phyloP scores from a whole-genome alignment of 2,888 invertebrate genomes.

The Chymomyza fuscimana region DNA sequence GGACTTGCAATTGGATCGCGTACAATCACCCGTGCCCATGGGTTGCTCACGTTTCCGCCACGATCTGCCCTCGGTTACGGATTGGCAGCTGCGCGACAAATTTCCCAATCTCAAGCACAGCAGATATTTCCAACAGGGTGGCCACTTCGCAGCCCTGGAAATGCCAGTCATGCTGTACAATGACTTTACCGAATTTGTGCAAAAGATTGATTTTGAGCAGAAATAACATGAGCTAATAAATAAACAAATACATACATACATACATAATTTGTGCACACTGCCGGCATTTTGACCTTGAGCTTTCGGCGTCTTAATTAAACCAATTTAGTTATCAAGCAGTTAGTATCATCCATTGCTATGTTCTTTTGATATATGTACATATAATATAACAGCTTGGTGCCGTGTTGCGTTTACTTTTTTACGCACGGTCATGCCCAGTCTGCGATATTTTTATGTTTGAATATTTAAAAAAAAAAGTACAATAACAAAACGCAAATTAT shows the following conservation, averaged over 20 bases:
- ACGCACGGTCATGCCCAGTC: conserved; percentile 35
- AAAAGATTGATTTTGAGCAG: conserved; percentile 64
- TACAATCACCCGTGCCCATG: conserved; percentile 85
- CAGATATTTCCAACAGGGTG: conserved; percentile 85
- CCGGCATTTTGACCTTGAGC: conserved; percentile 6
- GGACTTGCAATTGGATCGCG: conserved; percentile 77
- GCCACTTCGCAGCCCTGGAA: conserved; percentile 93
- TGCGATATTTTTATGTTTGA: conserved; percentile 1
- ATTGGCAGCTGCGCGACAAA: conserved; percentile 82
- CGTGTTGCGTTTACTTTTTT: background rate
- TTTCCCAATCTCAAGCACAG: conserved; percentile 85
- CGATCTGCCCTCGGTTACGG: conserved; percentile 84
- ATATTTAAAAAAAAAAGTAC: background rate
- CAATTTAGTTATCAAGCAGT: background rate
- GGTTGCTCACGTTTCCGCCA: conserved; percentile 87
- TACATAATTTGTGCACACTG: conserved; percentile 7
- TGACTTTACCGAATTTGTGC: conserved; percentile 84
- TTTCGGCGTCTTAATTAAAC: background rate
- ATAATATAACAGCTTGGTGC: background rate
- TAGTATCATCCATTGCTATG: background rate
- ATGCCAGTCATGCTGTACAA: conserved; percentile 86
- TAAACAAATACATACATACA: background rate
- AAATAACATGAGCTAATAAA: conserved; percentile 9
- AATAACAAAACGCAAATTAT: background rate
- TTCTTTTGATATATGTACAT: background rate